A percentile compares a stretch with the other conserved stretches of the same genome.
Conservation (phyloP, 2,113 vertebrate genomes). For the Garra rufa region DNA sequence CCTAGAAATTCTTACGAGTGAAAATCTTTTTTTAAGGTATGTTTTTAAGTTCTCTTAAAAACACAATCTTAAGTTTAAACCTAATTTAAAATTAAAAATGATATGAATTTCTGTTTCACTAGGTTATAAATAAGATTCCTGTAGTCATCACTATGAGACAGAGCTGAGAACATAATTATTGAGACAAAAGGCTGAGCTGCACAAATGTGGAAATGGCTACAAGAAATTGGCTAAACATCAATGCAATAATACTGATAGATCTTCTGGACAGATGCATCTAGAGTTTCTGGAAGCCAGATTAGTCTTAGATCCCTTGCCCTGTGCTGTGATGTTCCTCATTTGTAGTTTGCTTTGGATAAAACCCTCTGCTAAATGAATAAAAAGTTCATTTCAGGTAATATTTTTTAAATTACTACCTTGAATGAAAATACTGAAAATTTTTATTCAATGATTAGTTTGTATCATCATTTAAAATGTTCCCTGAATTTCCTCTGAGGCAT, state of each 20-base stretch:
- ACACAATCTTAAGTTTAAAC: no score
- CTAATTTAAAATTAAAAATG: no score
- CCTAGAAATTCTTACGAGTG: background rate
- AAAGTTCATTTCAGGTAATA: background rate
- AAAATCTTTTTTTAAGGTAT: background rate
- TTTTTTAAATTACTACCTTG: background rate
- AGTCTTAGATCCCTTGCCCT: background rate
- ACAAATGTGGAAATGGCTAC: background rate
- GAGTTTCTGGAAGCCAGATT: background rate
- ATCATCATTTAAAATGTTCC: background rate
- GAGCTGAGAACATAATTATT: background rate
- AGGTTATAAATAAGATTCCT: background rate
- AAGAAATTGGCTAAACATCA: background rate
- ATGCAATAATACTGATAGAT: background rate
- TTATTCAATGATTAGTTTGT: background rate
- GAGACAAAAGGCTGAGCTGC: background rate
- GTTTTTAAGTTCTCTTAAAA: background rate
- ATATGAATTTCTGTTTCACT: no score
- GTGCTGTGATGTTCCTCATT: background rate
- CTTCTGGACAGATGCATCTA: background rate
- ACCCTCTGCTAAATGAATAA: background rate
- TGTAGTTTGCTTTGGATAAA: background rate
- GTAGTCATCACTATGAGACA: background rate
- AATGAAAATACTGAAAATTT: background rate
- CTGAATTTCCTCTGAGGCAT: background rate